phyloP scores from a whole-genome alignment of 1,140 invertebrate genomes.

The Caenorhabditis brenneri region DNA sequence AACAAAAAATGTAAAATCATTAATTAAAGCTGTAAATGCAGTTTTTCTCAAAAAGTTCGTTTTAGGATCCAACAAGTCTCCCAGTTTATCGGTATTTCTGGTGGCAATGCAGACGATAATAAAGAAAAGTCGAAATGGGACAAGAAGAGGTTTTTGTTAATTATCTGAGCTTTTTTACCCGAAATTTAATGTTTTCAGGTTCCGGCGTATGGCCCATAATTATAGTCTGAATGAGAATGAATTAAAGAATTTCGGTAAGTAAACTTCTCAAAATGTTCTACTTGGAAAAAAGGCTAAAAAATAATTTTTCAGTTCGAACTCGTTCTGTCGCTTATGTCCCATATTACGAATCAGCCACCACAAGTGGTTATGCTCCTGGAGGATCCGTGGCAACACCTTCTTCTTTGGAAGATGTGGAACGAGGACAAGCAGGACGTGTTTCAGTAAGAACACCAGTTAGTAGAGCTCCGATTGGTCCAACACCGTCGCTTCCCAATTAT shows the following conservation, averaged over 20 bases:
- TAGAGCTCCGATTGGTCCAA: neutral
- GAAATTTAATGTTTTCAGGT: neutral
- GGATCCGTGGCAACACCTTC: neutral
- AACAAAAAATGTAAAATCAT: neutral
- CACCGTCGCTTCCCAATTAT: neutral
- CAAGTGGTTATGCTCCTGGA: neutral
- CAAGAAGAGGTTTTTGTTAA: neutral
- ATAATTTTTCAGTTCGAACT: neutral
- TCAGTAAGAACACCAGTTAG: neutral
- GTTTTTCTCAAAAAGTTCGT: too few species aligned
- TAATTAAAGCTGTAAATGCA: too few species aligned
- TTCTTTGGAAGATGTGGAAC: neutral
- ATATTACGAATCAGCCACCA: neutral
- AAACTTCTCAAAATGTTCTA: too few species aligned
- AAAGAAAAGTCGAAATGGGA: conserved; percentile 20
- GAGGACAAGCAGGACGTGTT: neutral
- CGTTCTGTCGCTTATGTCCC: neutral
- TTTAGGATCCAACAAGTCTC: conserved; percentile 4
- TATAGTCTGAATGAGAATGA: neutral
- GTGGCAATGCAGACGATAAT: neutral
- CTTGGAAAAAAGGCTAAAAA: too few species aligned
- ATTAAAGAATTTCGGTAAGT: neutral
- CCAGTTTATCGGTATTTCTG: neutral
- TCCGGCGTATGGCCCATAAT: neutral
- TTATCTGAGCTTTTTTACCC: neutral